A percentile compares a stretch with the other conserved stretches of the same genome.
phyloP scores from a whole-genome alignment of 2,888 invertebrate genomes.

The Bruchidius siliquastri region DNA sequence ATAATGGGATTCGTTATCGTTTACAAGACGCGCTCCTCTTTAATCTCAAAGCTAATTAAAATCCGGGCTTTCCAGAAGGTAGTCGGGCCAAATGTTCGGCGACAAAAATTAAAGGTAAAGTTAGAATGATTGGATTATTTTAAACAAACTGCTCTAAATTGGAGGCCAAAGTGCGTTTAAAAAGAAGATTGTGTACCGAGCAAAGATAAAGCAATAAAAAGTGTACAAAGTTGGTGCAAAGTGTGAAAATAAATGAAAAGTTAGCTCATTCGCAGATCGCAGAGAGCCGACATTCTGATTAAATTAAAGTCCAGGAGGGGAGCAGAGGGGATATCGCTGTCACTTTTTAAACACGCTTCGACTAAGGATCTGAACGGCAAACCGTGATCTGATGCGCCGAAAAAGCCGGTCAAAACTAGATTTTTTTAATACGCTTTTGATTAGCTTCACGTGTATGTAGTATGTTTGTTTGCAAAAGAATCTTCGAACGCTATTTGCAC shows the following conservation, averaged over 20 bases:
- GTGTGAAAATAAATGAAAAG: constrained; percentile 41
- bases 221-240: neutral
- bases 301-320: constrained; percentile 35
- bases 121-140: constrained; percentile 25
- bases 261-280: constrained; percentile 35
- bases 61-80: neutral
- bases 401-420: too few species aligned
- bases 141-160: constrained; percentile 30
- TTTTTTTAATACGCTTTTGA: too few species aligned
- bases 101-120: constrained; percentile 13
- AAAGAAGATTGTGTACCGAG: neutral
- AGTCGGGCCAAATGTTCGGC: neutral
- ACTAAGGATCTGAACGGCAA: too few species aligned
- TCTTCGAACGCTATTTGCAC: too few species aligned
- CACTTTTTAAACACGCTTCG: constrained; percentile 10
- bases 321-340: neutral
- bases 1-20: neutral
- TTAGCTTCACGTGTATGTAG: too few species aligned
- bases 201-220: constrained; percentile 22
- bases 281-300: constrained; percentile 28
- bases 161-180: constrained; percentile 28
- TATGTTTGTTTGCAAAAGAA: too few species aligned
- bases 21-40: neutral
- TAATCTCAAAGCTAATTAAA: constrained; percentile 2
- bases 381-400: too few species aligned